A percentile compares a stretch with the other conserved stretches of the same genome.
Evolutionary conservation across 2,888 invertebrate species (phyloP).

Genomic region (Loripinus fragilis): DNA sequence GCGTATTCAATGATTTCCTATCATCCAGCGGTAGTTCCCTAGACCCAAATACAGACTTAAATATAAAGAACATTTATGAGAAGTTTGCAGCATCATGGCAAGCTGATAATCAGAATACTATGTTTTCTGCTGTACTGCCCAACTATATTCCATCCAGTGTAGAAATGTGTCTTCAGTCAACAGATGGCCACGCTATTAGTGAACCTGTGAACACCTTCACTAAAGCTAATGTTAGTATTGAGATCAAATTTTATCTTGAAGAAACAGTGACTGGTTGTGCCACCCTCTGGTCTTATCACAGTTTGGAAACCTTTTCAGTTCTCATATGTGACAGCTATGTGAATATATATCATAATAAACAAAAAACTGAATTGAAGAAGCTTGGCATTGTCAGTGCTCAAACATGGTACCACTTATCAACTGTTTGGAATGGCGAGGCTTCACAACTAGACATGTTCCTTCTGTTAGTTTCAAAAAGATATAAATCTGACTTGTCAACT

Average conservation of each 20-base stretch:
- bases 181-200: conserved; percentile 46
- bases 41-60: conserved; percentile 38
- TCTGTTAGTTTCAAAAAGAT: conserved; percentile 44
- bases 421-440: conserved; percentile 58
- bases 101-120: conserved; percentile 15
- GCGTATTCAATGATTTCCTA: conserved; percentile 40
- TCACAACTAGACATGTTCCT: conserved; percentile 48
- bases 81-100: conserved; percentile 63
- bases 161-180: conserved; percentile 59
- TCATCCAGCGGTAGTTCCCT: conserved; percentile 26
- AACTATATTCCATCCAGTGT: conserved; percentile 33
- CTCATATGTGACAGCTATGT: conserved; percentile 56
- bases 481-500: not conserved
- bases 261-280: conserved; percentile 48
- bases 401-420: conserved; percentile 69
- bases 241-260: conserved; percentile 64
- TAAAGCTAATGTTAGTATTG: conserved; percentile 61
- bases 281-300: conserved; percentile 67
- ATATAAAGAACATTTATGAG: conserved; percentile 47
- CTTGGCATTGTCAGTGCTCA: conserved; percentile 42
- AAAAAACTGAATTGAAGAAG: conserved; percentile 28
- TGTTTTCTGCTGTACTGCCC: conserved; percentile 47
- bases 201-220: conserved; percentile 56
- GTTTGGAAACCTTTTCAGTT: conserved; percentile 32
- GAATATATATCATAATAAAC: conserved; percentile 36